phyloP scores from a whole-genome alignment of 2,888 invertebrate species.

The Limnephilus auricula region DNA sequence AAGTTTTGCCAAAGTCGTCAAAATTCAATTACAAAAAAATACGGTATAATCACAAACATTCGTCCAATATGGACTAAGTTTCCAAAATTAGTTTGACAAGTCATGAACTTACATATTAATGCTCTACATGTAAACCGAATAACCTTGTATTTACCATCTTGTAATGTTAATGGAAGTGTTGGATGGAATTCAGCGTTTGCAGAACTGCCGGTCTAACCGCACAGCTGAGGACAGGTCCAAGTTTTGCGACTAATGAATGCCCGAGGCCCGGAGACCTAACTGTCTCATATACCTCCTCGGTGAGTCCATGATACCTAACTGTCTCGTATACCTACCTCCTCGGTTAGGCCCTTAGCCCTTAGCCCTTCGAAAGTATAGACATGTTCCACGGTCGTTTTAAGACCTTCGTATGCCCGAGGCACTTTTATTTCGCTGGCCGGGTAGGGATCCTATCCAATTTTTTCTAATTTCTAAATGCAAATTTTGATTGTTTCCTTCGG shows the following conservation, averaged over 20 bases:
- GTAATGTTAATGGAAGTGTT: not conserved
- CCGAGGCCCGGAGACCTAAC: not conserved
- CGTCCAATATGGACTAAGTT: not conserved
- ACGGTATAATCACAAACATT: not conserved
- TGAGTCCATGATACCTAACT: not conserved
- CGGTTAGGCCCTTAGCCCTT: not conserved
- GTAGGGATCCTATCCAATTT: not conserved
- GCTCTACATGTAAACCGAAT: not conserved
- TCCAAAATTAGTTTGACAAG: not conserved
- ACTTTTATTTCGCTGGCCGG: not conserved
- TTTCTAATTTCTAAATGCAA: not conserved
- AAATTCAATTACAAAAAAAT: not conserved
- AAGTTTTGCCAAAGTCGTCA: not conserved
- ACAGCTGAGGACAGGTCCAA: not conserved
- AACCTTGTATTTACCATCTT: not conserved
- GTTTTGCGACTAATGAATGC: slow-evolving; percentile 29
- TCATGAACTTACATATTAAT: not conserved
- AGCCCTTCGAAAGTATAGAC: not conserved
- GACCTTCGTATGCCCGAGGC: not conserved
- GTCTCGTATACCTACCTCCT: too few species aligned
- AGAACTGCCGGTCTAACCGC: not conserved
- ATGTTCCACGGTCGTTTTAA: not conserved
- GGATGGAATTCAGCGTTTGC: not conserved
- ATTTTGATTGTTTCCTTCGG: not conserved
- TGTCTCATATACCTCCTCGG: not conserved